phyloP scores from a whole-genome alignment of 1,140 invertebrate genomes.

The Polypedilum pembai region DNA sequence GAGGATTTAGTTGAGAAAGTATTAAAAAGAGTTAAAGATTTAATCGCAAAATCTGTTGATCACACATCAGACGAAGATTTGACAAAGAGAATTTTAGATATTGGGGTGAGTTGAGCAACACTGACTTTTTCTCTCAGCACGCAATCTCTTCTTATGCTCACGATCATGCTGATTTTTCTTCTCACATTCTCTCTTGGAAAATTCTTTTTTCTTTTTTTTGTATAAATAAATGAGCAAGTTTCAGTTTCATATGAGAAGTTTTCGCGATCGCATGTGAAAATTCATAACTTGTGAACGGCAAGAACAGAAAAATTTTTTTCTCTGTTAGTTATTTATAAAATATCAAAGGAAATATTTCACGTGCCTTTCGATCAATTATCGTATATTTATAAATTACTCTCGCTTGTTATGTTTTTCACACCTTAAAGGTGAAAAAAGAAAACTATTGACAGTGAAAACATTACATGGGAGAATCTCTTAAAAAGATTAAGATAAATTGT shows the following conservation, averaged over 20 bases:
- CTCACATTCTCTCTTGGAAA: background rate
- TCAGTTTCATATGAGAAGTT: background rate
- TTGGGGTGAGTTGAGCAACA: constrained; percentile 38
- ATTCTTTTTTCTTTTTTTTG: constrained; percentile 2
- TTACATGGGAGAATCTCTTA: no score
- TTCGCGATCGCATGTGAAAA: background rate
- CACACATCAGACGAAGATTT: constrained; percentile 38
- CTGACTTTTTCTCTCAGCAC: background rate
- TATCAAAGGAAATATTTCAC: background rate
- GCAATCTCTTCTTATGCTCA: background rate
- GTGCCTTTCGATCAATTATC: background rate
- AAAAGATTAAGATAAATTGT: no score
- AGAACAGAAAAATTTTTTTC: background rate
- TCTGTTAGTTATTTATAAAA: background rate
- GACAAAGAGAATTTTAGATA: constrained; percentile 40
- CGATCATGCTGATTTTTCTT: background rate
- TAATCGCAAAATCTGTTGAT: constrained; percentile 41
- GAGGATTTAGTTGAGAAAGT: constrained; percentile 41
- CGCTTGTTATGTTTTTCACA: no score
- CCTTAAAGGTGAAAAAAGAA: no score
- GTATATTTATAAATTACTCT: background rate
- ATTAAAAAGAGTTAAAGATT: constrained; percentile 40
- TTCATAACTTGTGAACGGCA: background rate
- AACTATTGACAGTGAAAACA: no score
- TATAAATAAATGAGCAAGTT: background rate